A percentile compares a stretch with the other conserved stretches of the same genome.
Evolutionary conservation across 2,888 invertebrate species (phyloP).

Genomic region (Macrophya annulata): DNA sequence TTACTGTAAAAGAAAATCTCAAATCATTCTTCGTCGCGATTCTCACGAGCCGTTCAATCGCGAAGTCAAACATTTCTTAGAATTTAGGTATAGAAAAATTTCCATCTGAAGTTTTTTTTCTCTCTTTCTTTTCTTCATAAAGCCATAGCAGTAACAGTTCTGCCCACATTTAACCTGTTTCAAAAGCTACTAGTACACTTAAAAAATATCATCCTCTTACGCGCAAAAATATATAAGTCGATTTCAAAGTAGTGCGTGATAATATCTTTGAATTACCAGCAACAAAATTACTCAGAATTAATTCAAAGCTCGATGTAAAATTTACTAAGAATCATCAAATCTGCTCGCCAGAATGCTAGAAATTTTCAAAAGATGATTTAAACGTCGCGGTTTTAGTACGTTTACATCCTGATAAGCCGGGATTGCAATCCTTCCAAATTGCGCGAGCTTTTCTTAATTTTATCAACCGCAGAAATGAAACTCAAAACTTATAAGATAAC

Average conservation of each 20-base stretch:
- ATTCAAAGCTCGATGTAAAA: neutral
- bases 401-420: neutral
- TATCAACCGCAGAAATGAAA: neutral
- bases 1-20: neutral
- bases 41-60: neutral
- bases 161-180: neutral
- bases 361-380: neutral
- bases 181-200: neutral
- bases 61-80: neutral
- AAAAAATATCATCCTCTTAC: neutral
- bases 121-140: neutral
- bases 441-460: neutral
- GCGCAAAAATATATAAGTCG: neutral
- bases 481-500: neutral
- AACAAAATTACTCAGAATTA: neutral
- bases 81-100: neutral
- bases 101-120: neutral
- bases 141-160: neutral
- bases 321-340: neutral
- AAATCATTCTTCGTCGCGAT: neutral
- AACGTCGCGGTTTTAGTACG: neutral
- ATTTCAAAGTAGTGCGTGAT: neutral
- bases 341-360: neutral
- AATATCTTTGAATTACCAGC: neutral
- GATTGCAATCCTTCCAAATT: neutral